Conservation (phyloP, 1,140 invertebrate genomes). For the Latrodectus geometricus region DNA sequence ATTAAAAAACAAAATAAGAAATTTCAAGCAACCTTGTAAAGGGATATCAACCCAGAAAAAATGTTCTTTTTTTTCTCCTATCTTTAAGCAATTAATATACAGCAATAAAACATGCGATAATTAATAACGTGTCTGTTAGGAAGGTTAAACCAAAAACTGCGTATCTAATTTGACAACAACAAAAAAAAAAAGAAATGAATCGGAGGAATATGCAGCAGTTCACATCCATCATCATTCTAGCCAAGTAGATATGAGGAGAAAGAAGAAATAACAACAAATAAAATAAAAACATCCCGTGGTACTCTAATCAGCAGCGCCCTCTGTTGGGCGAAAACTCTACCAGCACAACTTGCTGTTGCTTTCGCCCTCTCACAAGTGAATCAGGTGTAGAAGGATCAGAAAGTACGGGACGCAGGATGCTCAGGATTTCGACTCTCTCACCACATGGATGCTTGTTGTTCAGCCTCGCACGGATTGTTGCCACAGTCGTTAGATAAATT, state of each 20-base stretch:
- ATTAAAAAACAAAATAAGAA: background rate
- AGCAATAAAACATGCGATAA: slow-evolving; percentile 4
- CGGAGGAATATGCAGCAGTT: background rate
- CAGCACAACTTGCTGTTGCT: slow-evolving; percentile 42
- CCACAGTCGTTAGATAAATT: background rate
- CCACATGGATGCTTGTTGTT: slow-evolving; percentile 39
- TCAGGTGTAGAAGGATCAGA: background rate
- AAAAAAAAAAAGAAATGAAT: background rate
- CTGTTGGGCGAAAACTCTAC: slow-evolving; percentile 19
- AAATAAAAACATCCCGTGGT: background rate
- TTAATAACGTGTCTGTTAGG: background rate
- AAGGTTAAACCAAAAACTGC: slow-evolving; percentile 1
- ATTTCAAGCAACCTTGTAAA: background rate
- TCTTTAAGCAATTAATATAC: background rate
- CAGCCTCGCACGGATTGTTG: background rate
- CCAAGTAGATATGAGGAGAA: background rate
- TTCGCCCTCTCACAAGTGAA: slow-evolving; percentile 1
- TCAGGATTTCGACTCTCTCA: background rate
- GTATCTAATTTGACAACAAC: background rate
- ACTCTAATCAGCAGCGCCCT: slow-evolving; percentile 18
- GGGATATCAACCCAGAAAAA: background rate
- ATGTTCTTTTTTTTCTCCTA: too few relatives aligned
- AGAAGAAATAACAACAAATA: background rate
- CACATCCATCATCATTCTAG: slow-evolving; percentile 6
- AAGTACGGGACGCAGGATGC: background rate